Percentiles rank a stretch among this genome's conserved stretches.
Evolutionary conservation across 2,113 vertebrate genomes (phyloP).

Genomic region (Petrocephalus zakoni): DNA sequence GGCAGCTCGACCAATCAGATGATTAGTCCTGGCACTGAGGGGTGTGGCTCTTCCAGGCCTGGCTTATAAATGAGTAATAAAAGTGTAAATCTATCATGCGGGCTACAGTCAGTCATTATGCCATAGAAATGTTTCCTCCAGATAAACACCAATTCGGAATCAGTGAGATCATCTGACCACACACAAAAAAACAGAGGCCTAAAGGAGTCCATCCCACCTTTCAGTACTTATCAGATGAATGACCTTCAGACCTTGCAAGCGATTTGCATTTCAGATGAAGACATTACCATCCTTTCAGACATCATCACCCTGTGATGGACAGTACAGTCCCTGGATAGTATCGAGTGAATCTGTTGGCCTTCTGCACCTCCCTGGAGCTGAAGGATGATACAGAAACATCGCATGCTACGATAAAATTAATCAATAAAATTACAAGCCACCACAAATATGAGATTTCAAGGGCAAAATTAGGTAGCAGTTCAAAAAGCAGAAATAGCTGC

Average conservation of each 20-base stretch:
- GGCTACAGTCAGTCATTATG: background rate
- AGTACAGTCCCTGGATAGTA: background rate
- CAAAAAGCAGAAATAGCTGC: background rate
- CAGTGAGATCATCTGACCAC: background rate
- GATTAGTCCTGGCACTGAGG: background rate
- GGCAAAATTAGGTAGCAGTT: background rate
- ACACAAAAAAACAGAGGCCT: background rate
- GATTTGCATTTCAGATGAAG: conserved; percentile 9
- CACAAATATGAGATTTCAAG: background rate
- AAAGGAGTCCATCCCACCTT: background rate
- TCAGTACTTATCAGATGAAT: background rate
- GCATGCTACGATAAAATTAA: background rate
- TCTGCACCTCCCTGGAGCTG: background rate
- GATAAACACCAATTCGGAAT: background rate
- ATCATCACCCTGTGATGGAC: background rate
- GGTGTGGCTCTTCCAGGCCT: background rate
- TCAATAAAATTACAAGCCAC: background rate
- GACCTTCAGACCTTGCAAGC: conserved; percentile 2
- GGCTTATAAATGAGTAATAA: background rate
- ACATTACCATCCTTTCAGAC: background rate
- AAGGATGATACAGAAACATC: background rate
- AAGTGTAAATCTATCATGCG: background rate
- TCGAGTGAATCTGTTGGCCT: background rate
- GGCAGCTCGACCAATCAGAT: background rate
- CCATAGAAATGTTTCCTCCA: background rate